Percentiles rank a stretch among this genome's conserved stretches.
Conservation (phyloP, 2,888 invertebrate genomes). For the Sympetrum striolatum region DNA sequence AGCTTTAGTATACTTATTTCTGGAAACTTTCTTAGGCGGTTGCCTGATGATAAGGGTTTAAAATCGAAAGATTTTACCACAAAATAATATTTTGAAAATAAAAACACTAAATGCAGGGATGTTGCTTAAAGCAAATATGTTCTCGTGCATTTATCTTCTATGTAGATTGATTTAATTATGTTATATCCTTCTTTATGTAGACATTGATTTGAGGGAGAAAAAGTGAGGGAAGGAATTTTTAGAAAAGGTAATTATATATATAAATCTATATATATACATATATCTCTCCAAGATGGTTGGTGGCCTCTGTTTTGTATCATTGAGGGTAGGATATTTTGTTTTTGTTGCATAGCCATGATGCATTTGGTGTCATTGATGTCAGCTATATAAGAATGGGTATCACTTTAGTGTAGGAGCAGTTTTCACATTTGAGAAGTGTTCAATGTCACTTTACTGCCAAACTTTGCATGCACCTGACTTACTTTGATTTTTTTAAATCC, state of each 20-base stretch:
- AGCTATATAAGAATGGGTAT: slow-evolving; percentile 21
- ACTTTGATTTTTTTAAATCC: slow-evolving; percentile 12
- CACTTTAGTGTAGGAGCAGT: slow-evolving; percentile 24
- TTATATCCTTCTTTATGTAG: slow-evolving; percentile 34
- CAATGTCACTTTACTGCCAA: background rate
- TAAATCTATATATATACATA: slow-evolving; percentile 25
- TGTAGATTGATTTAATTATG: slow-evolving; percentile 30
- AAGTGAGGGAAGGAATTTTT: slow-evolving; percentile 32
- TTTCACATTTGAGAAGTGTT: slow-evolving; percentile 6
- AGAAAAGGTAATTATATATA: slow-evolving; percentile 40
- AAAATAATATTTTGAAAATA: slow-evolving; percentile 22
- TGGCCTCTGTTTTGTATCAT: slow-evolving; percentile 36
- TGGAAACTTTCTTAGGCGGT: slow-evolving; percentile 7
- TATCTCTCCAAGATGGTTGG: slow-evolving; percentile 7
- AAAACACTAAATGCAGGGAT: background rate
- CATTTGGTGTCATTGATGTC: slow-evolving; percentile 41
- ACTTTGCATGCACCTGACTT: slow-evolving; percentile 17
- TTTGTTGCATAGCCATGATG: slow-evolving; percentile 42
- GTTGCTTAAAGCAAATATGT: slow-evolving; percentile 11
- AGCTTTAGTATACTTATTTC: slow-evolving; percentile 14
- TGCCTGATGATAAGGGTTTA: background rate
- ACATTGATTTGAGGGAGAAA: slow-evolving; percentile 4
- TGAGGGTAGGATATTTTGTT: slow-evolving; percentile 39
- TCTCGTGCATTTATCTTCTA: slow-evolving; percentile 8
- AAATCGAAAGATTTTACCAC: background rate